Percentiles rank a stretch among this genome's conserved stretches.
Conservation (phyloP, 2,888 invertebrate species). For the Phalera bucephala region DNA sequence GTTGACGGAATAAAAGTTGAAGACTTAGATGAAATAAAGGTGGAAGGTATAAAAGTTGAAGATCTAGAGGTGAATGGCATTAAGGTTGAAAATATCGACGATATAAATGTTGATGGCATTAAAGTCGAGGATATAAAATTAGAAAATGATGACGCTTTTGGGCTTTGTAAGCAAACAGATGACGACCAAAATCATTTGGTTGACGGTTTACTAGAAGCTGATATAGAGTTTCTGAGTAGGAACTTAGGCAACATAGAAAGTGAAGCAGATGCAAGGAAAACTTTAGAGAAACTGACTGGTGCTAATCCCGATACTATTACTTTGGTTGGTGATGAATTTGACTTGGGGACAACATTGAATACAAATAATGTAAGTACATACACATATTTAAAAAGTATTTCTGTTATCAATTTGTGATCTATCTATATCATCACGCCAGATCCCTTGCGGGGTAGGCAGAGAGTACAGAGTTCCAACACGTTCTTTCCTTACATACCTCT, state of each 20-base stretch:
- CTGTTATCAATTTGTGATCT: no score
- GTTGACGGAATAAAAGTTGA: constrained; percentile 71
- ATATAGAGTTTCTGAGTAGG: constrained; percentile 77
- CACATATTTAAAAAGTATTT: no score
- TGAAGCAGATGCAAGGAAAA: constrained; percentile 77
- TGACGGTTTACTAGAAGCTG: constrained; percentile 73
- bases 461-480: no score
- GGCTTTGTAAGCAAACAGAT: constrained; percentile 64
- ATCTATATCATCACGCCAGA: no score
- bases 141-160: constrained; percentile 66
- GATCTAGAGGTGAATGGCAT: constrained; percentile 63
- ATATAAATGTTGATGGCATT: constrained; percentile 61
- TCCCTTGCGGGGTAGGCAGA: no score
- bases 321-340: constrained; percentile 75
- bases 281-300: constrained; percentile 77
- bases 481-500: no score
- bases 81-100: constrained; percentile 70
- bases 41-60: constrained; percentile 69
- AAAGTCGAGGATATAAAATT: constrained; percentile 75
- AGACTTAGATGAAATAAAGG: constrained; percentile 68
- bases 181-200: constrained; percentile 67
- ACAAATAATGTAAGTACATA: constrained; percentile 63
- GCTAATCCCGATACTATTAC: constrained; percentile 74
- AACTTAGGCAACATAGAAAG: constrained; percentile 78
- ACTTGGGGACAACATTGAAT: constrained; percentile 72